Conservation (phyloP, 2,888 invertebrate genomes). For the Pegoplata infirma region DNA sequence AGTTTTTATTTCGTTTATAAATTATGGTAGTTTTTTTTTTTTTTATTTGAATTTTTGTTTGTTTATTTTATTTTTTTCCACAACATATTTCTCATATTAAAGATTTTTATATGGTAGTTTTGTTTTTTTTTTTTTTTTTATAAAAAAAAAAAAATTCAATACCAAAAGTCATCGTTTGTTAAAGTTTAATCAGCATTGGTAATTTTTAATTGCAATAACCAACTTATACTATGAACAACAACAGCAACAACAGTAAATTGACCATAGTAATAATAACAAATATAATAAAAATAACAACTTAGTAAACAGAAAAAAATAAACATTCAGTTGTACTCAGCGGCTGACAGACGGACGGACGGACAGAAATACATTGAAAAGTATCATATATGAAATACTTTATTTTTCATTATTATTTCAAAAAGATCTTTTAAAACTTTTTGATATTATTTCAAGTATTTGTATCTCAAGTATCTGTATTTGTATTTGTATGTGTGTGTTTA, state of each 20-base stretch:
- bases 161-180: slow-evolving; percentile 67
- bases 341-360: neutral
- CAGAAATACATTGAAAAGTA: slow-evolving; percentile 4
- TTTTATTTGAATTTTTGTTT: slow-evolving; percentile 2
- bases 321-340: too few relatives aligned
- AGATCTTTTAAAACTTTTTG: slow-evolving; percentile 40
- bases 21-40: slow-evolving; percentile 9
- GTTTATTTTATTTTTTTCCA: slow-evolving; percentile 33
- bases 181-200: slow-evolving; percentile 62
- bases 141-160: too few relatives aligned
- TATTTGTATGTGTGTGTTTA: slow-evolving; percentile 18
- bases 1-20: neutral
- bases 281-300: slow-evolving; percentile 4
- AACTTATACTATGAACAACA: slow-evolving; percentile 8
- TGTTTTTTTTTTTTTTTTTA: too few relatives aligned
- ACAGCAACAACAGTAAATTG: slow-evolving; percentile 11
- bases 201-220: slow-evolving; percentile 45
- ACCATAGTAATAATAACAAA: slow-evolving; percentile 33
- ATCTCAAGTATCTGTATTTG: neutral
- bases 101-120: slow-evolving; percentile 13
- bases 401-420: slow-evolving; percentile 5
- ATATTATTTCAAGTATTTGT: slow-evolving; percentile 37
- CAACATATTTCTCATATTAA: slow-evolving; percentile 46
- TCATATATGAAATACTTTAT: neutral
- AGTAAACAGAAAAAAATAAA: slow-evolving; percentile 15